phyloP scores from a whole-genome alignment of 2,113 vertebrate genomes.

The Grammomys surdaster region DNA sequence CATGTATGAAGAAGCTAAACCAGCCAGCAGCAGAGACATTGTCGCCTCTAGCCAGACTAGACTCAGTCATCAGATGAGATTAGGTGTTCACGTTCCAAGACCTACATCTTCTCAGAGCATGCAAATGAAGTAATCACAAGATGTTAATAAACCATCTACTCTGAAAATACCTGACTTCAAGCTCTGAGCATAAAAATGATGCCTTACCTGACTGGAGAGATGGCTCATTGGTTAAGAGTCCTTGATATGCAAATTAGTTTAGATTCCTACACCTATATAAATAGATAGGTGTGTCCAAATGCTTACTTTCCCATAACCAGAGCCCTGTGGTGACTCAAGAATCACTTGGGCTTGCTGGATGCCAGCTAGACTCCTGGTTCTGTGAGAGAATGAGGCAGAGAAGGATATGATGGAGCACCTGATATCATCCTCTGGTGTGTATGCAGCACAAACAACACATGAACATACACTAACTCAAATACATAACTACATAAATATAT shows the following conservation, averaged over 20 bases:
- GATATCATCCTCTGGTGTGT: neutral
- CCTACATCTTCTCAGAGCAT: neutral
- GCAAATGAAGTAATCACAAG: neutral
- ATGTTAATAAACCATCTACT: neutral
- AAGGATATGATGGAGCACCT: neutral
- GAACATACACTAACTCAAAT: neutral
- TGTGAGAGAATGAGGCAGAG: neutral
- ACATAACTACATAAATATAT: neutral
- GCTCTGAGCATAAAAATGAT: neutral
- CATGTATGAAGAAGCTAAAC: neutral
- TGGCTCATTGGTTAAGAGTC: neutral
- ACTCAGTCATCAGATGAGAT: neutral
- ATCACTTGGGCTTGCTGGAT: too few relatives aligned
- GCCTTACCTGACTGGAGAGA: neutral
- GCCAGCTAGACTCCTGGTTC: too few relatives aligned
- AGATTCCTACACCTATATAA: neutral
- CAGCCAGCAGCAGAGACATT: too few relatives aligned
- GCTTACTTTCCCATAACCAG: neutral
- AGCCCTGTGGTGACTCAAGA: too few relatives aligned
- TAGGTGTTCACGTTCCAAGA: neutral
- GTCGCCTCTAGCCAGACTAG: neutral
- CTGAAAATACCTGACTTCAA: constrained; percentile 25
- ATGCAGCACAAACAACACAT: neutral
- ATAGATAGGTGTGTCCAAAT: neutral
- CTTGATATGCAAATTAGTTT: neutral